These are phyloP conservation scores for Zosterops pallidus DNA, from an alignment of 2,113 vertebrate genomes.

Conservation along the genomic window DNA sequence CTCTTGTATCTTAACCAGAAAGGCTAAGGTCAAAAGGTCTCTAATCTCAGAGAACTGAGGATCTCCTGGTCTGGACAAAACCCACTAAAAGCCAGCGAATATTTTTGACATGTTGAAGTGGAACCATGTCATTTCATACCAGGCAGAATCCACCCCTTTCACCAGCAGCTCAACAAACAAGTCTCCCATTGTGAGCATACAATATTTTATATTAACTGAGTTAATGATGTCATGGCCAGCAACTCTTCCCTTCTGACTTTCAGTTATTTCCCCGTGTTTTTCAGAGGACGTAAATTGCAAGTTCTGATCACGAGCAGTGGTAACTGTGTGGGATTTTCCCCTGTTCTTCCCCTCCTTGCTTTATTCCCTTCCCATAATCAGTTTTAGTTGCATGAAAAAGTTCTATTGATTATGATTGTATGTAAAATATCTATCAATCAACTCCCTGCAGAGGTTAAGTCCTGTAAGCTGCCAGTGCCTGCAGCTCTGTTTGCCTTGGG, in stretches of 20 bases:
- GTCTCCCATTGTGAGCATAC: background rate
- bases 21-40: background rate
- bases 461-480: background rate
- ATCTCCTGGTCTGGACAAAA: background rate
- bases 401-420: background rate
- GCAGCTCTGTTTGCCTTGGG: background rate
- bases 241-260: slow-evolving; percentile 14
- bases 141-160: background rate
- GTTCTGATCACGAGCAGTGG: background rate
- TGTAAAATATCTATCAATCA: background rate
- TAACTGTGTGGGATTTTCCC: background rate
- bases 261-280: background rate
- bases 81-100: background rate
- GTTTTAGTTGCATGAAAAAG: background rate
- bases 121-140: background rate
- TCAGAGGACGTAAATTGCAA: slow-evolving; percentile 2
- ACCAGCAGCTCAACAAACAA: background rate
- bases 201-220: background rate
- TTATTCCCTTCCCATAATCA: background rate
- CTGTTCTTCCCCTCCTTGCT: background rate
- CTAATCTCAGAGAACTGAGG: background rate
- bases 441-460: background rate
- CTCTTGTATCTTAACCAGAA: background rate
- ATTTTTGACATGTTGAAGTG: background rate
- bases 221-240: slow-evolving; percentile 11